These are phyloP conservation scores for Ciconia boyciana DNA, from an alignment of 2,113 vertebrate genomes.

Conservation along the genomic window DNA sequence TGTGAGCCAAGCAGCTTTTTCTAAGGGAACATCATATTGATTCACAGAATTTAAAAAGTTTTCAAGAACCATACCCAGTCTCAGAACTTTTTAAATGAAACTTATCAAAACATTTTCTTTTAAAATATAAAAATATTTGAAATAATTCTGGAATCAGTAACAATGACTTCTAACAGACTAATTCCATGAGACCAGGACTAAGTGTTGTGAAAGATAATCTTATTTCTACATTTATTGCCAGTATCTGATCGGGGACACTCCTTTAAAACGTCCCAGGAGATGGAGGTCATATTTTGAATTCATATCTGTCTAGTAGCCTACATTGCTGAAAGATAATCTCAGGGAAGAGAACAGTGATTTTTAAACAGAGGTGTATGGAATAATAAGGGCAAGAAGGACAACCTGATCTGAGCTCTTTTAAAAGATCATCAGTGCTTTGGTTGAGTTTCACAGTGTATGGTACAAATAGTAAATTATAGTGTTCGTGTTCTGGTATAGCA, in stretches of 20 bases:
- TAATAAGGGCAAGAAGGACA: neutral
- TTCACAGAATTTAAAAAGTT: neutral
- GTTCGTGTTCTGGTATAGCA: neutral
- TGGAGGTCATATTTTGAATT: neutral
- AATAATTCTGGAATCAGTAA: neutral
- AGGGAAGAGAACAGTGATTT: neutral
- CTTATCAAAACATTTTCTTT: neutral
- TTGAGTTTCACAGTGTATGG: neutral
- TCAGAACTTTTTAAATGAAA: neutral
- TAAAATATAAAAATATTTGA: neutral
- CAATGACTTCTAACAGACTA: neutral
- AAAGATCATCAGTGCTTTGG: neutral
- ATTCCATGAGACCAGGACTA: neutral
- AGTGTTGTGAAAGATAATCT: neutral
- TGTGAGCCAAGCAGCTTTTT: neutral
- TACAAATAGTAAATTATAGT: neutral
- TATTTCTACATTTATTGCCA: neutral
- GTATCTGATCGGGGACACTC: fast-evolving
- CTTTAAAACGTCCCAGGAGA: neutral
- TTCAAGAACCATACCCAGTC: neutral
- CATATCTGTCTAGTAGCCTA: neutral
- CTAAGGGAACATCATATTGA: neutral
- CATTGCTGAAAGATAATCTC: neutral
- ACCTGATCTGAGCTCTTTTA: neutral
- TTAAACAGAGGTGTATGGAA: neutral